These are phyloP conservation scores for Pangasius djambal DNA, from an alignment of 2,797 vertebrate species.

Conservation along the genomic window DNA sequence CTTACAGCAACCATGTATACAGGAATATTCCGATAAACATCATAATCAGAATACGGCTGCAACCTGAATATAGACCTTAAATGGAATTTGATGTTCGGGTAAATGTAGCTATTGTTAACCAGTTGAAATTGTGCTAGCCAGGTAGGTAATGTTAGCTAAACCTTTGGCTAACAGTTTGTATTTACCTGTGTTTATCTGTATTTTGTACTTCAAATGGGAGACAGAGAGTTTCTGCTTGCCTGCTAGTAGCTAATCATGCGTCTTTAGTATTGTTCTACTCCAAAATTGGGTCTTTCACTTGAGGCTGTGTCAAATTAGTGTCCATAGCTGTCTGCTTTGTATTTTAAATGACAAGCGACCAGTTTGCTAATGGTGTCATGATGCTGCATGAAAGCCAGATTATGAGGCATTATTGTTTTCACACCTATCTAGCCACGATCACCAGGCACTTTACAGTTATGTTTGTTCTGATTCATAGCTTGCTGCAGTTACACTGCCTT, in stretches of 20 bases:
- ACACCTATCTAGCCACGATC: not conserved
- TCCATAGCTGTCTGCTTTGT: not conserved
- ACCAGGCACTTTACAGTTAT: not conserved
- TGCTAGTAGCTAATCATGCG: not conserved
- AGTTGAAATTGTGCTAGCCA: not conserved
- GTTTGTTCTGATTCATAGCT: not conserved
- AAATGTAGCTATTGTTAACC: not conserved
- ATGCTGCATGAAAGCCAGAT: not conserved
- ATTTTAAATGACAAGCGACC: not conserved
- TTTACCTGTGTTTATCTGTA: not conserved
- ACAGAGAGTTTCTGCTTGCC: not conserved
- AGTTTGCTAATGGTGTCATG: not conserved
- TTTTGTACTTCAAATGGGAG: not conserved
- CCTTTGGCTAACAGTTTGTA: not conserved
- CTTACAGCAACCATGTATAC: no score
- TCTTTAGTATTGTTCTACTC: not conserved
- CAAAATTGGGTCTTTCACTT: not conserved
- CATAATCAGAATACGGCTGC: no score
- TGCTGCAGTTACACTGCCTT: not conserved
- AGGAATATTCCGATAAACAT: no score
- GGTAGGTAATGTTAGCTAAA: not conserved
- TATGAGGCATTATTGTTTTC: not conserved
- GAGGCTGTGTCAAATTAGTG: not conserved
- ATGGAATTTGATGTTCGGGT: not conserved
- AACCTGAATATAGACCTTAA: no score